Evolutionary conservation across 2,797 vertebrate genomes (phyloP).

Genomic region (Carduelis carduelis): DNA sequence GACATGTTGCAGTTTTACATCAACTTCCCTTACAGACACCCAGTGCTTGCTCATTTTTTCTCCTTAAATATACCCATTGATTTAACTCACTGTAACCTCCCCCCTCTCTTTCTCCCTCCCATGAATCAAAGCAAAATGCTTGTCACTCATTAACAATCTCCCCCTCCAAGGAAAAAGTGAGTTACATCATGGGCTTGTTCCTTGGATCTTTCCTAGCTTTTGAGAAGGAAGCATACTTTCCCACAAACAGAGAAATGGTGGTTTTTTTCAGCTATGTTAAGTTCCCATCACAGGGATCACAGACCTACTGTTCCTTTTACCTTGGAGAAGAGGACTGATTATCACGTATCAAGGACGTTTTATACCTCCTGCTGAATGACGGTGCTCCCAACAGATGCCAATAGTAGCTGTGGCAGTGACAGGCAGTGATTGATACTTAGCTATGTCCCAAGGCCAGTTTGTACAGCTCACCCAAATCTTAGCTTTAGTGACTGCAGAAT

Average conservation of each 20-base stretch:
- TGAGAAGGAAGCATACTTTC: neutral
- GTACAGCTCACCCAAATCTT: neutral
- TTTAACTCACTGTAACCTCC: neutral
- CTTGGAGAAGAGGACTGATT: neutral
- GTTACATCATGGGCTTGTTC: neutral
- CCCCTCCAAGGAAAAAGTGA: neutral
- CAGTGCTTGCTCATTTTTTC: neutral
- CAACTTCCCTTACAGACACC: conserved; percentile 16
- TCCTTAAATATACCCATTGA: conserved; percentile 45
- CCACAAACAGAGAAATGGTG: neutral
- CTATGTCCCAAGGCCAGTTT: neutral
- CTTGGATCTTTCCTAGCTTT: neutral
- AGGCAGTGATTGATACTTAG: neutral
- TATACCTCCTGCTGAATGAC: neutral
- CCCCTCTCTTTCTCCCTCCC: neutral
- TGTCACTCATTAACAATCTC: neutral
- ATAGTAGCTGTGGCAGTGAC: neutral
- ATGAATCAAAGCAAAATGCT: neutral
- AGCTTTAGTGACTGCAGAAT: neutral
- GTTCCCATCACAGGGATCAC: neutral
- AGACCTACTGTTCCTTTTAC: neutral
- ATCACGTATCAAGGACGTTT: neutral
- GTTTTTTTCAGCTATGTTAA: neutral
- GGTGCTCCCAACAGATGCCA: neutral
- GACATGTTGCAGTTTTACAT: conserved; percentile 40